Evolutionary conservation across 2,113 vertebrate genomes (phyloP).

Genomic region (Neogale vison): DNA sequence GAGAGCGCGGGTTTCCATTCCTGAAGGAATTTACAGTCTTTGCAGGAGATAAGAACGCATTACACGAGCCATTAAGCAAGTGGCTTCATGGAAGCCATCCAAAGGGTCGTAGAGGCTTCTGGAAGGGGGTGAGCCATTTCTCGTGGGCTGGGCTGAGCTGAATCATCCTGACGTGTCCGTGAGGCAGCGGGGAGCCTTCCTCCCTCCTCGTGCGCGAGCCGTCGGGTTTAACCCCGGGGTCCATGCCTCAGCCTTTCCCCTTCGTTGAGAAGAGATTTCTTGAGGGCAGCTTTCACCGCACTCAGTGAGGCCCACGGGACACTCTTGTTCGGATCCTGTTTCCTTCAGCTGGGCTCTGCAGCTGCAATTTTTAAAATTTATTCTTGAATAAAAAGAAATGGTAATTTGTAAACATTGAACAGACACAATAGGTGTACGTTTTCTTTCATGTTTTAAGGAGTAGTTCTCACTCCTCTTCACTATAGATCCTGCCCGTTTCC

Average conservation of each 20-base stretch:
- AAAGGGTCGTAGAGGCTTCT: neutral
- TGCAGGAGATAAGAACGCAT: neutral
- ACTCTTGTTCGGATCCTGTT: neutral
- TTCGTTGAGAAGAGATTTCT: neutral
- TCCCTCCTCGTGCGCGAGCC: fast-evolving
- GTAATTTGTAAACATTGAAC: neutral
- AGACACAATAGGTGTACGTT: neutral
- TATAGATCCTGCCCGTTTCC: neutral
- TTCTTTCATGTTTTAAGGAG: neutral
- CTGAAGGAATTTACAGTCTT: neutral
- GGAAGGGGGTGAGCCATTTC: neutral
- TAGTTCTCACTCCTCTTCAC: neutral
- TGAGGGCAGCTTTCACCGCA: neutral
- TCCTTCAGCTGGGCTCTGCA: neutral
- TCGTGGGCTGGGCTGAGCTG: neutral
- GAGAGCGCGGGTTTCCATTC: neutral
- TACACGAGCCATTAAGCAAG: neutral
- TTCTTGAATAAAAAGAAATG: neutral
- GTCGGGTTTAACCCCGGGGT: neutral
- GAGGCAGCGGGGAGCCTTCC: fast-evolving
- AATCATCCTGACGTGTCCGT: fast-evolving
- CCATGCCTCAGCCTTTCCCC: neutral
- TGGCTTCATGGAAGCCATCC: neutral
- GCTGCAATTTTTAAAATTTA: neutral
- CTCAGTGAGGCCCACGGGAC: neutral